These are phyloP conservation scores for Oryzaephilus surinamensis DNA, from an alignment of 1,140 invertebrate species.

Conservation along the genomic window DNA sequence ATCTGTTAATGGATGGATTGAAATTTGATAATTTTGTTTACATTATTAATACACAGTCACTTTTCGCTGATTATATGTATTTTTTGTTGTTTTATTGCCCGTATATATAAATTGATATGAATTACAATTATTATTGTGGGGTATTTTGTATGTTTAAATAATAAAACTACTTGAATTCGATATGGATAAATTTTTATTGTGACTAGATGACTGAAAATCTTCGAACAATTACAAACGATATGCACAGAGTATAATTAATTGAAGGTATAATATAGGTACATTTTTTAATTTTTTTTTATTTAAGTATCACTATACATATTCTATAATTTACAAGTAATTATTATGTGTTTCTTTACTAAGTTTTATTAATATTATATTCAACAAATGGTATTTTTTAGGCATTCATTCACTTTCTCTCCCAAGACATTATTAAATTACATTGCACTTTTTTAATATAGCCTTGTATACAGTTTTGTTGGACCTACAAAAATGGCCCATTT, in stretches of 20 bases:
- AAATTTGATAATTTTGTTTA: no score
- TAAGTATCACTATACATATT: conserved; percentile 26
- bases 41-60: no score
- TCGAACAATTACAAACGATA: conserved; percentile 36
- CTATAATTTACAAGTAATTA: no score
- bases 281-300: conserved; percentile 21
- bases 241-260: conserved; percentile 34
- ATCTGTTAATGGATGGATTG: no score
- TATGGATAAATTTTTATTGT: conserved; percentile 32
- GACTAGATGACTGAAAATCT: conserved; percentile 37
- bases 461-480: conserved; percentile 24
- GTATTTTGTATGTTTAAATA: background rate
- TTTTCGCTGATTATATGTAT: no score
- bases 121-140: no score
- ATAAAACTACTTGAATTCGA: conserved; percentile 10
- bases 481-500: conserved; percentile 20
- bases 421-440: conserved; percentile 24
- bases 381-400: no score
- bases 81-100: no score
- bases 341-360: no score
- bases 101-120: no score
- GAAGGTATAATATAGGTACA: conserved; percentile 30
- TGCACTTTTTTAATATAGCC: conserved; percentile 31
- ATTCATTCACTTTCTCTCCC: no score
- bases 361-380: no score